These are phyloP conservation scores for Lateolabrax maculatus DNA, from an alignment of 2,797 vertebrate species.

Conservation along the genomic window DNA sequence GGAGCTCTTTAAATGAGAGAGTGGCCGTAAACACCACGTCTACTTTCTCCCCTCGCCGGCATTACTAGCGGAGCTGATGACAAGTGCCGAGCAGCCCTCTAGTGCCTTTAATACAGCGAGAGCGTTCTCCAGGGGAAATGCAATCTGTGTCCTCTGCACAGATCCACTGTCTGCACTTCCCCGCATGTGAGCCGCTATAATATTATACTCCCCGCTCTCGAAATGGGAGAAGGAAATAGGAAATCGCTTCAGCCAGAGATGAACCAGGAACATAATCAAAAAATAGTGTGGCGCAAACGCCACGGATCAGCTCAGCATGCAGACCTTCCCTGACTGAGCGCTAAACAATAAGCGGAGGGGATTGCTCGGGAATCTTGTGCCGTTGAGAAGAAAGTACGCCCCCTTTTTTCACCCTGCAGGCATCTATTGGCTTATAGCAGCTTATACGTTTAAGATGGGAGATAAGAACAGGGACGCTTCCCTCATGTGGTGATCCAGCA, in stretches of 20 bases:
- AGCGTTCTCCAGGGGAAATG: conserved; percentile 76
- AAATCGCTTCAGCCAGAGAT: conserved; percentile 77
- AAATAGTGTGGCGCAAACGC: conserved; percentile 70
- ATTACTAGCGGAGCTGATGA: conserved; percentile 72
- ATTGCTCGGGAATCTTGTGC: conserved; percentile 61
- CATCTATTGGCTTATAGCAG: conserved; percentile 76
- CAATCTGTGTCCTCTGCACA: conserved; percentile 79
- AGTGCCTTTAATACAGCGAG: conserved; percentile 76
- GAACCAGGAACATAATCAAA: conserved; percentile 78
- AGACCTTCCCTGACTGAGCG: conserved; percentile 57
- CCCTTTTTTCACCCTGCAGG: conserved; percentile 54
- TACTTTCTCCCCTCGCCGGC: conserved; percentile 47
- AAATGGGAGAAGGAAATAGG: conserved; percentile 77
- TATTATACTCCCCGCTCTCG: conserved; percentile 69
- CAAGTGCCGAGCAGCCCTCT: conserved; percentile 73
- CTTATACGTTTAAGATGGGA: conserved; percentile 74
- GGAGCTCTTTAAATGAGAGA: conserved; percentile 79
- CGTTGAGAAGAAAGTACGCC: conserved; percentile 60
- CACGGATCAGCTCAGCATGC: conserved; percentile 58
- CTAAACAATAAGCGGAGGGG: conserved; percentile 77
- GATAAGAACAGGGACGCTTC: conserved; percentile 61
- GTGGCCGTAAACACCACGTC: conserved; percentile 74
- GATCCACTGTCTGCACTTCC: conserved; percentile 78
- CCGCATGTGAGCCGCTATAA: conserved; percentile 72
- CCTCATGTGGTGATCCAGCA: conserved; percentile 54